Percentiles rank a stretch among this genome's conserved stretches.
Conservation (phyloP, 2,888 invertebrate species). For the Rhabditoides inermis region DNA sequence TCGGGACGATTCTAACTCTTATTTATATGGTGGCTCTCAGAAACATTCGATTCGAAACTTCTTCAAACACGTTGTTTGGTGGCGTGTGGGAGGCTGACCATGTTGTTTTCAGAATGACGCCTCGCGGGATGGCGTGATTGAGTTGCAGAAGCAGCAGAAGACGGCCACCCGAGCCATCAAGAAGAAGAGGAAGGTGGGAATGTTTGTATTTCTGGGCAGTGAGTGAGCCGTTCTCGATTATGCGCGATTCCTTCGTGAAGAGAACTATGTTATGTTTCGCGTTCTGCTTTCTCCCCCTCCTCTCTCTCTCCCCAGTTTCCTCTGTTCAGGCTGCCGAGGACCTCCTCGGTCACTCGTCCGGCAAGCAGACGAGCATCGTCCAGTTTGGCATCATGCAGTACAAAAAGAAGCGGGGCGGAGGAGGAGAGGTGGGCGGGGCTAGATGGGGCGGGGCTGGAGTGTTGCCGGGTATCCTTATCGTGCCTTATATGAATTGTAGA, state of each 20-base stretch:
- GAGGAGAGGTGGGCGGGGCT: no score
- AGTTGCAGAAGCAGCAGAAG: constrained; percentile 40
- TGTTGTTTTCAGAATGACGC: no score
- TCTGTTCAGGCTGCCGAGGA: constrained; percentile 22
- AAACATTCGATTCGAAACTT: no score
- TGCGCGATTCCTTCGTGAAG: neutral
- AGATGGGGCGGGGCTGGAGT: no score
- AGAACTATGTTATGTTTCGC: neutral
- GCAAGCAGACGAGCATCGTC: constrained; percentile 39
- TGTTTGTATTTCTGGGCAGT: no score
- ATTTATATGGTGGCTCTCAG: no score
- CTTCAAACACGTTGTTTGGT: neutral
- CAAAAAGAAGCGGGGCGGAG: no score
- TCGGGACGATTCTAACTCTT: no score
- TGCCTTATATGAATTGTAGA: no score
- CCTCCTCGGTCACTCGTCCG: constrained; percentile 5
- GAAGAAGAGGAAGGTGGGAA: constrained; percentile 18
- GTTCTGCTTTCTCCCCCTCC: neutral
- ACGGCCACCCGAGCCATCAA: constrained; percentile 30
- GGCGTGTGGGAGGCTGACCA: neutral
- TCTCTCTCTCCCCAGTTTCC: neutral
- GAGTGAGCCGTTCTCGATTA: no score
- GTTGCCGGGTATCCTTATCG: no score
- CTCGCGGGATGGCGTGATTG: constrained; percentile 15
- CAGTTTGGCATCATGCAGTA: constrained; percentile 45